phyloP scores from a whole-genome alignment of 2,888 invertebrate species.

The Patella caerulea region DNA sequence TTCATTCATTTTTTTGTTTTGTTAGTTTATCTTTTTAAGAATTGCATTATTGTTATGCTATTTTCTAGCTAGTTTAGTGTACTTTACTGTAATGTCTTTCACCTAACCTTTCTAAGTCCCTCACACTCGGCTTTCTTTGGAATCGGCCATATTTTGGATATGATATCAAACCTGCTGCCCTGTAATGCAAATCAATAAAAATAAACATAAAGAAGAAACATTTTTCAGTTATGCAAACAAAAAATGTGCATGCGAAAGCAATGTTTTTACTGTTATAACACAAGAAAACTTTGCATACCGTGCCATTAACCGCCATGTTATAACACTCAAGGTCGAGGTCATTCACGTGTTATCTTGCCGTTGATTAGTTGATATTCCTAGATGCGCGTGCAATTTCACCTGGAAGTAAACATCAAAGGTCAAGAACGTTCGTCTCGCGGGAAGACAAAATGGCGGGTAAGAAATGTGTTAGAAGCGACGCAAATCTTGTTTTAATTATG shows the following conservation, averaged over 20 bases:
- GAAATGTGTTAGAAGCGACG: not conserved
- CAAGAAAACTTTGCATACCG: slow-evolving; percentile 28
- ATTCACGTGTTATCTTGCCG: slow-evolving; percentile 25
- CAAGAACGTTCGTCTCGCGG: slow-evolving; percentile 16
- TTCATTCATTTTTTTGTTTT: no score
- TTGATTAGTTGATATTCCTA: slow-evolving; percentile 26
- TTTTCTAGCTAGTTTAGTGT: no score
- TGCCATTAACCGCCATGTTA: slow-evolving; percentile 44
- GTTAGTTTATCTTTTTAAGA: no score
- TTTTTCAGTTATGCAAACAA: slow-evolving; percentile 1
- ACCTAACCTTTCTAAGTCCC: slow-evolving; percentile 52
- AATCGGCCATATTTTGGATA: slow-evolving; percentile 55
- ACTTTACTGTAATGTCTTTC: not conserved
- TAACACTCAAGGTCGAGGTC: slow-evolving; percentile 38
- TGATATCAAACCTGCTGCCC: slow-evolving; percentile 45
- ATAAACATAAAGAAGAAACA: not conserved
- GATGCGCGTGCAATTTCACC: slow-evolving; percentile 24
- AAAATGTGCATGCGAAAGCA: slow-evolving; percentile 4
- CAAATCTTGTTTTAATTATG: no score
- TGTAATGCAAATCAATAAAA: slow-evolving; percentile 39
- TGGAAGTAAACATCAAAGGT: slow-evolving; percentile 27
- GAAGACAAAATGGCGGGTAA: slow-evolving; percentile 20
- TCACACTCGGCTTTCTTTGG: slow-evolving; percentile 53
- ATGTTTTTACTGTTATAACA: not conserved
- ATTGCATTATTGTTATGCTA: no score